These are phyloP conservation scores for Pardalotus punctatus DNA, from an alignment of 2,113 vertebrate genomes.

Conservation along the genomic window DNA sequence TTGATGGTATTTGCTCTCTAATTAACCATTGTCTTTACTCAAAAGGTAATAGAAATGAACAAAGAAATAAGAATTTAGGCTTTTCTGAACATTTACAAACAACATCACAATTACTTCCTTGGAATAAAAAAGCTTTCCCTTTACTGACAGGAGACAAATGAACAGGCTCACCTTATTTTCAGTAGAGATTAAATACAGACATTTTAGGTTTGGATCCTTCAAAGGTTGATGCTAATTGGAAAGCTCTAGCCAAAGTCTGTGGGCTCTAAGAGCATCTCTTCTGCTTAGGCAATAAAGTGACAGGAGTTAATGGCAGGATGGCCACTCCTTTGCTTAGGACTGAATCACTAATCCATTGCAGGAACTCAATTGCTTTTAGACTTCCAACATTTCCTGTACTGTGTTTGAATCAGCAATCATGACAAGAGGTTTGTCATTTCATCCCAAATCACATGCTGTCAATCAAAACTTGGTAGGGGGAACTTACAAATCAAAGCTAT, in stretches of 20 bases:
- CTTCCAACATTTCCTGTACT: not conserved
- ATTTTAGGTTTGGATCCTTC: not conserved
- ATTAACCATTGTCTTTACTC: not conserved
- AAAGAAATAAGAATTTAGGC: not conserved
- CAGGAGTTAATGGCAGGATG: not conserved
- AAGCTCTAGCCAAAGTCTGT: not conserved
- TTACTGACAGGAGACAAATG: not conserved
- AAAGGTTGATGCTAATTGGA: not conserved
- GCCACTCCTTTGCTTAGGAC: not conserved
- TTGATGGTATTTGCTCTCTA: not conserved
- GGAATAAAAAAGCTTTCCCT: not conserved
- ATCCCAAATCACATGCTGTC: not conserved
- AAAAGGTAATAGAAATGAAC: not conserved
- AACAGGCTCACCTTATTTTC: not conserved
- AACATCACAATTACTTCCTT: not conserved
- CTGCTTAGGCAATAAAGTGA: not conserved
- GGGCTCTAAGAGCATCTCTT: not conserved
- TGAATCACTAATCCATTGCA: not conserved
- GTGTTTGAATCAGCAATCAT: not conserved
- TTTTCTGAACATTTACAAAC: not conserved
- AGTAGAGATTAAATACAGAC: not conserved
- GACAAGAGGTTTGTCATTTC: not conserved
- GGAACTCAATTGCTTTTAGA: not conserved
- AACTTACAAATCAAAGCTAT: not conserved
- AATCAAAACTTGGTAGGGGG: not conserved